Evolutionary conservation across 2,797 vertebrate species (phyloP).

Genomic region (Lophotriccus pileatus): DNA sequence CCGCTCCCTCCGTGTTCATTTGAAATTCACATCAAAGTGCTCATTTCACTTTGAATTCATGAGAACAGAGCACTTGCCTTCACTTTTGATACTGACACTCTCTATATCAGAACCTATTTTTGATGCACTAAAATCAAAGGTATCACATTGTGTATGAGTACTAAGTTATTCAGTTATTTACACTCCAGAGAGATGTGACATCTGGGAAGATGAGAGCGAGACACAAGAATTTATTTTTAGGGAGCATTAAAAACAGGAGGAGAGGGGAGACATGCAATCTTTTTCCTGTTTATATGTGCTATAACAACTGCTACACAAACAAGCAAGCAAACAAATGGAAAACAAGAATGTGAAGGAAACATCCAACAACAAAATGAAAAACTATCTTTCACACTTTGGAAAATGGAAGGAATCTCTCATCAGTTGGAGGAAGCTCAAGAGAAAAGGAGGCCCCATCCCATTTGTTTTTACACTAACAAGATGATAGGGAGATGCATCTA

Average conservation of each 20-base stretch:
- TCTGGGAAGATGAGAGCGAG: neutral
- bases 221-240: neutral
- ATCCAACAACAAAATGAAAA: neutral
- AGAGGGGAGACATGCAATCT: neutral
- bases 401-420: neutral
- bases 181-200: neutral
- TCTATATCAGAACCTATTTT: neutral
- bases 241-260: neutral
- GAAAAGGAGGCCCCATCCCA: neutral
- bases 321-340: neutral
- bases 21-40: neutral
- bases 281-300: neutral
- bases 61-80: neutral
- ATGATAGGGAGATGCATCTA: neutral
- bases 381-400: neutral
- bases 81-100: neutral
- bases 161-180: neutral
- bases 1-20: neutral
- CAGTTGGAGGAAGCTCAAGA: neutral
- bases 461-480: neutral
- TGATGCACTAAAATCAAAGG: constrained; percentile 4
- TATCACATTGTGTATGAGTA: neutral
- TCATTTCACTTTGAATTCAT: neutral
- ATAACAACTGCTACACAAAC: neutral
- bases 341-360: neutral